Conservation (phyloP, 2,888 invertebrate genomes). For the Phengaris arion region DNA sequence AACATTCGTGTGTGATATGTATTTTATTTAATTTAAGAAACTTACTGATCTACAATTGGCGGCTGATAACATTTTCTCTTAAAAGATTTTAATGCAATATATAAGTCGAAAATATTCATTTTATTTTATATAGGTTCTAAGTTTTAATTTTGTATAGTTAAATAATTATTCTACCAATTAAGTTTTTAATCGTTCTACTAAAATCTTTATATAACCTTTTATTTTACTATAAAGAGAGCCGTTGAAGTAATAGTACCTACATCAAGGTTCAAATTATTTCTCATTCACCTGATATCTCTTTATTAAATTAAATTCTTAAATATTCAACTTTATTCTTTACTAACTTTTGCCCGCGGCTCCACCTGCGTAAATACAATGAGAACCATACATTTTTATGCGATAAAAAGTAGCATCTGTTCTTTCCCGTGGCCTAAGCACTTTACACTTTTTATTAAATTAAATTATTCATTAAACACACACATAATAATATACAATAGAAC, state of each 20-base stretch:
- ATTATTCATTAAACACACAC: too few relatives aligned
- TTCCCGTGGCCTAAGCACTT: too few relatives aligned
- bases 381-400: too few relatives aligned
- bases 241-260: not conserved
- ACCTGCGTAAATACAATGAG: too few relatives aligned
- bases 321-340: too few relatives aligned
- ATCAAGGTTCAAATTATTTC: not conserved
- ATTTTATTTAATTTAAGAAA: not conserved
- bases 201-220: not conserved
- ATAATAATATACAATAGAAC: too few relatives aligned
- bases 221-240: not conserved
- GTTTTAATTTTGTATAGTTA: not conserved
- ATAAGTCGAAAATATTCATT: not conserved
- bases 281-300: not conserved
- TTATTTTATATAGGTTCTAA: not conserved
- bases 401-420: too few relatives aligned
- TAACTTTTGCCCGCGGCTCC: too few relatives aligned
- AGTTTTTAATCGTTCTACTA: not conserved
- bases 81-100: not conserved
- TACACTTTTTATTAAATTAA: too few relatives aligned
- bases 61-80: not conserved
- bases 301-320: not conserved
- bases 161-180: not conserved
- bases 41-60: conserved; percentile 14
- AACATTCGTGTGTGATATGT: not conserved